A percentile compares a stretch with the other conserved stretches of the same genome.
Evolutionary conservation across 2,888 invertebrate species (phyloP).

Genomic region (Punctoribates punctum): DNA sequence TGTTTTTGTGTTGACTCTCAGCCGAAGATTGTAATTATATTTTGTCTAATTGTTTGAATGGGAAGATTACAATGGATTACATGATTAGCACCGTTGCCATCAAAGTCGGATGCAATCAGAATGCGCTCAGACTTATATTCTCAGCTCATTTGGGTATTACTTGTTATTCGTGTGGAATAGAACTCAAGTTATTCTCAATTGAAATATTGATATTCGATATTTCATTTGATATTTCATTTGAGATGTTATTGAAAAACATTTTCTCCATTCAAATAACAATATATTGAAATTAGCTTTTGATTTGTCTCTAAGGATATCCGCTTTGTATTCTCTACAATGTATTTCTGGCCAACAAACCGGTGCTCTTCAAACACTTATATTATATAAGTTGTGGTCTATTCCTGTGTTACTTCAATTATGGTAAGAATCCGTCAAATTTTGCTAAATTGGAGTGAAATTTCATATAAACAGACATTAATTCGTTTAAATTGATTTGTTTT

Average conservation of each 20-base stretch:
- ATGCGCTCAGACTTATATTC: constrained; percentile 12
- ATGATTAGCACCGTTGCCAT: background rate
- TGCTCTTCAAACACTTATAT: constrained; percentile 66
- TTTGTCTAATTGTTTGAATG: background rate
- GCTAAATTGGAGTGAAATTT: background rate
- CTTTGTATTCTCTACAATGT: constrained; percentile 65
- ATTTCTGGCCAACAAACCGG: constrained; percentile 59
- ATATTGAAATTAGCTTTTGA: background rate
- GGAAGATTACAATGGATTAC: background rate
- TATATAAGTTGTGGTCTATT: constrained; percentile 68
- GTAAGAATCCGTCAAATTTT: constrained; percentile 55
- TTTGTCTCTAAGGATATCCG: constrained; percentile 61
- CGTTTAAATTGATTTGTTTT: background rate
- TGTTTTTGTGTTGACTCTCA: background rate
- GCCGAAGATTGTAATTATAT: background rate
- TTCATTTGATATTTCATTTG: no score
- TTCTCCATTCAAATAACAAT: background rate
- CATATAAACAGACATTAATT: background rate
- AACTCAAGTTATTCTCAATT: background rate
- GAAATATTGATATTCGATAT: background rate
- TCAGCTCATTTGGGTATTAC: constrained; percentile 26
- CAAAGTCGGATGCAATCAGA: background rate
- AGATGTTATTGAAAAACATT: background rate
- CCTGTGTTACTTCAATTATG: constrained; percentile 81
- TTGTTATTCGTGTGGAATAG: background rate